A percentile compares a stretch with the other conserved stretches of the same genome.
These are phyloP conservation scores for Pandemis heparana DNA, from an alignment of 2,888 invertebrate genomes.

Conservation along the genomic window DNA sequence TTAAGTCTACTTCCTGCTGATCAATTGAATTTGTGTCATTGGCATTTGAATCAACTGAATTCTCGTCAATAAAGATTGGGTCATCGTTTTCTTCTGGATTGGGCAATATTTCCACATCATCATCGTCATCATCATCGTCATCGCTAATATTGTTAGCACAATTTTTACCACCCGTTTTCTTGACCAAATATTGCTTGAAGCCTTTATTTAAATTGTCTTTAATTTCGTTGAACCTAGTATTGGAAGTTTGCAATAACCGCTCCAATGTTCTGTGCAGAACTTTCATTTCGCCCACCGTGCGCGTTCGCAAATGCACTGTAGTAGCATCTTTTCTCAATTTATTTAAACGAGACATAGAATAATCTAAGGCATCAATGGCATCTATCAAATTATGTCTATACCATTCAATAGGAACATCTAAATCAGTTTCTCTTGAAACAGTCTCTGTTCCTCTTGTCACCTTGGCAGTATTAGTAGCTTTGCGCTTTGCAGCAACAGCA, in stretches of 20 bases:
- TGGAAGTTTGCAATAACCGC: constrained; percentile 82
- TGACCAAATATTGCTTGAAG: constrained; percentile 79
- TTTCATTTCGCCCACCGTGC: constrained; percentile 80
- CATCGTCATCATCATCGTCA: constrained; percentile 73
- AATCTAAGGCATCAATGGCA: constrained; percentile 85
- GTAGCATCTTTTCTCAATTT: constrained; percentile 81
- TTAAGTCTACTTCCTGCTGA: constrained; percentile 72
- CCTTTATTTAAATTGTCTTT: constrained; percentile 84
- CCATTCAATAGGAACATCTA: constrained; percentile 83
- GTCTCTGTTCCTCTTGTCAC: constrained; percentile 40
- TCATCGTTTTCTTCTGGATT: constrained; percentile 71
- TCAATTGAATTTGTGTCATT: constrained; percentile 56
- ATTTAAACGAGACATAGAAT: constrained; percentile 81
- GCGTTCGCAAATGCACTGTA: constrained; percentile 75
- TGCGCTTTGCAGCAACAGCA: constrained; percentile 44
- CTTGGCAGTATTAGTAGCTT: constrained; percentile 45
- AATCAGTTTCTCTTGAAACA: constrained; percentile 61
- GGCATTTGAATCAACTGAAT: constrained; percentile 73
- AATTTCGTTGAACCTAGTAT: constrained; percentile 83
- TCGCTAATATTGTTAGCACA: constrained; percentile 25
- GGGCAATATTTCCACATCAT: constrained; percentile 76
- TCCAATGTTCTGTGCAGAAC: constrained; percentile 84
- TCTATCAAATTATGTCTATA: constrained; percentile 85
- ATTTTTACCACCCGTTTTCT: constrained; percentile 55
- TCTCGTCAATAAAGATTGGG: constrained; percentile 83